Conservation (phyloP, 2,113 vertebrate species). For the Brachyhypopomus gauderio region DNA sequence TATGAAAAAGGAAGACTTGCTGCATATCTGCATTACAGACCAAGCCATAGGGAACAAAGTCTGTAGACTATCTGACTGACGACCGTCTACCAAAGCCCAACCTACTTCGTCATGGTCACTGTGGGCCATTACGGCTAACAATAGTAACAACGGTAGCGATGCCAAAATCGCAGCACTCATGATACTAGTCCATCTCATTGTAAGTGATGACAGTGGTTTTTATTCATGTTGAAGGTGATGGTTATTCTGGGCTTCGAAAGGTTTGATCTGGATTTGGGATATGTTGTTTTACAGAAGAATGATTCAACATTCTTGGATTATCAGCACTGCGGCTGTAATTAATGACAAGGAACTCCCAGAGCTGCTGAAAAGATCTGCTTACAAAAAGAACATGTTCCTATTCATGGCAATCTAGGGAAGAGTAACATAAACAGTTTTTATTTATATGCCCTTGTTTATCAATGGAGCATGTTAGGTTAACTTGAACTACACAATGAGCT, state of each 20-base stretch:
- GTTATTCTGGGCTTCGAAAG: not conserved
- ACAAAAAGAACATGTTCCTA: conserved; percentile 26
- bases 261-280: not conserved
- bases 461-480: conserved; percentile 38
- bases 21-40: conserved; percentile 41
- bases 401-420: conserved; percentile 34
- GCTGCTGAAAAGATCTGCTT: conserved; percentile 27
- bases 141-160: not conserved
- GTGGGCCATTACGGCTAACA: conserved; percentile 9
- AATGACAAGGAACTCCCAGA: conserved; percentile 26
- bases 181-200: not conserved
- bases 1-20: conserved; percentile 39
- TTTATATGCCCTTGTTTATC: conserved; percentile 28
- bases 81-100: conserved; percentile 22
- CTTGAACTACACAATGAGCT: conserved; percentile 29
- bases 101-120: conserved; percentile 31
- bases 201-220: conserved; percentile 6
- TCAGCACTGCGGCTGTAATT: conserved; percentile 16
- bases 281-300: not conserved
- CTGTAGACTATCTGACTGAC: conserved; percentile 34
- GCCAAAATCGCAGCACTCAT: conserved; percentile 2
- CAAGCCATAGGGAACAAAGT: conserved; percentile 22
- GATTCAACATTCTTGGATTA: not conserved
- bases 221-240: not conserved
- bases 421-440: conserved; percentile 39